phyloP scores from a whole-genome alignment of 2,113 vertebrate genomes.

The Mionectes macconnelli region DNA sequence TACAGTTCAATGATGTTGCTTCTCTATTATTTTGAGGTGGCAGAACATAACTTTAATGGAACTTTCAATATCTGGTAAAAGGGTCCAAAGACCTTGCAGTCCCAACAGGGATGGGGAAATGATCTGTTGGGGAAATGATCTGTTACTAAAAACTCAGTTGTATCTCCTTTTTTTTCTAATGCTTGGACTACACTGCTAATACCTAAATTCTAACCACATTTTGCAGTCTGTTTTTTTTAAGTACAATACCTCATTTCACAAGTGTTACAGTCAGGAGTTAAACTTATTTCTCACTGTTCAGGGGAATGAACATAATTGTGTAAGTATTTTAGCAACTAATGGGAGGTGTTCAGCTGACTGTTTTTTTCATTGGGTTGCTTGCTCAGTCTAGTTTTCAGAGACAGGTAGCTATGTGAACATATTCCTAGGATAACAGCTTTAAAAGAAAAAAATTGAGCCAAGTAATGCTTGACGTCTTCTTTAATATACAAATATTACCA shows the following conservation, averaged over 20 bases:
- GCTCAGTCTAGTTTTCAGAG: background rate
- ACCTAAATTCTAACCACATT: background rate
- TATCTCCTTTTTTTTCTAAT: background rate
- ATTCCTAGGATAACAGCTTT: background rate
- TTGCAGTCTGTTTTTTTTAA: background rate
- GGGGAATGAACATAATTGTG: background rate
- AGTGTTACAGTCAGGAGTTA: background rate
- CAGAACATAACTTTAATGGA: background rate
- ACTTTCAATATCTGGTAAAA: background rate
- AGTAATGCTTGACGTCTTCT: background rate
- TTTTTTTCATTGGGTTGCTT: background rate
- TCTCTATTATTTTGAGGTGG: background rate
- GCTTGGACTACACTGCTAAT: background rate
- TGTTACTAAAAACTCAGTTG: background rate
- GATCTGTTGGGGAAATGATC: background rate
- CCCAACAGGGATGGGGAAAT: too few relatives aligned
- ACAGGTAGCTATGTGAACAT: background rate
- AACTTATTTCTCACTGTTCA: background rate
- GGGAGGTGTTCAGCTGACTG: background rate
- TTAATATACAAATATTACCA: background rate
- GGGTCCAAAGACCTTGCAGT: background rate
- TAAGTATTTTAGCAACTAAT: background rate
- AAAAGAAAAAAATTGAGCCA: background rate
- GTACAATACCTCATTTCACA: background rate
- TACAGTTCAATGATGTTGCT: background rate